Base-by-base conservation (phyloP, 30 jellyfish, hydroid and myxozoan genomes). In the Nemopilema nomurai region DNA sequence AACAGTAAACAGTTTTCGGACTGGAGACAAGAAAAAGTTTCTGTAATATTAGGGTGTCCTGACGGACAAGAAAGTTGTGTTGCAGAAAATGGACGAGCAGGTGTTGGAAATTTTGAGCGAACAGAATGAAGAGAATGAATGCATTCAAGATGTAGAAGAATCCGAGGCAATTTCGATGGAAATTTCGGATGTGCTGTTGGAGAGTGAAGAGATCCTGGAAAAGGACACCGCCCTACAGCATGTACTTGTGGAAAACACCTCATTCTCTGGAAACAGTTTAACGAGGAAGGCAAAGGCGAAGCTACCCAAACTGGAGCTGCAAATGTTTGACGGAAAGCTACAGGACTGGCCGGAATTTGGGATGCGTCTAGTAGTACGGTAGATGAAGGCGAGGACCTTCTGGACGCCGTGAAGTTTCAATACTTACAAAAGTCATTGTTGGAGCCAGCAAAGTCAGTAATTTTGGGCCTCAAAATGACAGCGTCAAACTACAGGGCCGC, bases 381-480 rank as follows among this genome's bases (percentile, higher is more conserved):
- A 8, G 80, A 79, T 30, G 69, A 79, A 24, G 31, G 62, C 28
- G 89, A 57, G 27, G 80, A 79, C 28, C 80, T 79, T 24, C 69
- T 80, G 24, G 67, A 63, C 51, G 64, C 80, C 9, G 73, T 28
- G 49, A 70, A 79, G 49, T 64, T 81, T 51, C 74, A 81, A 50
- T 65, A 64, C 28, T 49, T 81, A 28, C 32, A 69, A 26, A 81
- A 67, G 74, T 81, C 74, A 18, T 68, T 81, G 76, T 49, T 30
- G 65, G 90, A 81, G 74, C 90, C 90, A 67, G 83, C 90, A 25
- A 81, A 32, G 32, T 49, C 82, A 3, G 90, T 81, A 19, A 28
- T 81, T 0, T 32, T 74, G 57, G 90, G 90, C 18, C 28, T 81
- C 74, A 41, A 67, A 29, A 65, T 81, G 53, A 67, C 90, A 8